These are phyloP conservation scores for Macropus fuliginosus DNA, from an alignment of 2,797 vertebrate species.

Conservation along the genomic window DNA sequence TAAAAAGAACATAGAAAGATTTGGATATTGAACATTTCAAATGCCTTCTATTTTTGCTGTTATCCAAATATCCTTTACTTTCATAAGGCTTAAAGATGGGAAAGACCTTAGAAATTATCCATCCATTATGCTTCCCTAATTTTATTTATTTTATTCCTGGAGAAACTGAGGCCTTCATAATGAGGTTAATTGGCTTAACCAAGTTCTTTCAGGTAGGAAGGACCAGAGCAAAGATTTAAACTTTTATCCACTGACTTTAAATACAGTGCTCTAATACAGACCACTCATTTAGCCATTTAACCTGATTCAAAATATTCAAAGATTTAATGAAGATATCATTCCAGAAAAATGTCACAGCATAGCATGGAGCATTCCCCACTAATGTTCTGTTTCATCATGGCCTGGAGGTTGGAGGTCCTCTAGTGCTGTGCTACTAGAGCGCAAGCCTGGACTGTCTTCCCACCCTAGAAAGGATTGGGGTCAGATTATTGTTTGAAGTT, in stretches of 20 bases:
- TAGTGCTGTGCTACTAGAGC: not conserved
- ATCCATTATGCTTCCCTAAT: not conserved
- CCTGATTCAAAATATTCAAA: not conserved
- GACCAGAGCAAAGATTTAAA: not conserved
- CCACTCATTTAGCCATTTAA: not conserved
- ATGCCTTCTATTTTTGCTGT: not conserved
- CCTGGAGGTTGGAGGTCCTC: not conserved
- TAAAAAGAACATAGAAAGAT: not conserved
- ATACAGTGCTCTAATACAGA: not conserved
- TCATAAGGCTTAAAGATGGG: not conserved
- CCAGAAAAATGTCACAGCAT: not conserved
- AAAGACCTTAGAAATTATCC: not conserved
- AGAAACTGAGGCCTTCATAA: not conserved
- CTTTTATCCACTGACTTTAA: not conserved
- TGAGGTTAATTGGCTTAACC: not conserved
- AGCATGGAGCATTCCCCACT: not conserved
- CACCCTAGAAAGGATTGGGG: not conserved
- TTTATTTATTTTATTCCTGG: not conserved
- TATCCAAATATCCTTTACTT: not conserved
- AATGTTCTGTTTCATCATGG: not conserved
- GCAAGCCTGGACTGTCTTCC: not conserved
- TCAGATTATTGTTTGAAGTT: not conserved
- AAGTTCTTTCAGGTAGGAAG: not conserved
- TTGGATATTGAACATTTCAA: slow-evolving; percentile 29
- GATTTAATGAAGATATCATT: not conserved